Evolutionary conservation across 53 echinoderm and acorn worm genomes (phyloP).

Genomic region (Patiria pectinifera): DNA sequence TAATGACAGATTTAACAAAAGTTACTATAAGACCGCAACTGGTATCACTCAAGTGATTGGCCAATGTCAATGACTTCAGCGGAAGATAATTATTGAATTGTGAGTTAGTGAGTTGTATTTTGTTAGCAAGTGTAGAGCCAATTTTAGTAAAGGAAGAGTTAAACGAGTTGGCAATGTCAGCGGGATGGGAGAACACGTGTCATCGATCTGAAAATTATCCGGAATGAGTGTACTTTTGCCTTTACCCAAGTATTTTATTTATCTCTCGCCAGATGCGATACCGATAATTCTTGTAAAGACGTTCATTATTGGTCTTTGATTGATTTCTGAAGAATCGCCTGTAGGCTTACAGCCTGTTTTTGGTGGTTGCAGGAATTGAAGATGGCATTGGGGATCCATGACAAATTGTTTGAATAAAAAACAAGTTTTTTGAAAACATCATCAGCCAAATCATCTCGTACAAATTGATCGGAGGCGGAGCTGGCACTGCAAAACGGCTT

Average conservation of each 20-base stretch:
- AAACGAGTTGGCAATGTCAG: not conserved
- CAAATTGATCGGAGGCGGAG: too few relatives aligned
- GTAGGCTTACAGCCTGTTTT: not conserved
- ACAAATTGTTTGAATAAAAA: not conserved
- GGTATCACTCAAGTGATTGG: not conserved
- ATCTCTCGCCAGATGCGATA: not conserved
- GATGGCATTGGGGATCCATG: not conserved
- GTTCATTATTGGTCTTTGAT: not conserved
- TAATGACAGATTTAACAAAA: too few relatives aligned
- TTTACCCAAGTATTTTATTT: not conserved
- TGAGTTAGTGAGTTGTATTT: not conserved
- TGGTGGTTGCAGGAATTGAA: not conserved
- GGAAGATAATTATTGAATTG: not conserved
- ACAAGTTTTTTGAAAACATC: too few relatives aligned
- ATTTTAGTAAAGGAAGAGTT: not conserved
- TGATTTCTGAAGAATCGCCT: not conserved
- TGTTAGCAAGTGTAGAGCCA: not conserved
- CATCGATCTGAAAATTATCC: not conserved
- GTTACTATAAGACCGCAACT: not conserved
- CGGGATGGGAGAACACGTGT: not conserved
- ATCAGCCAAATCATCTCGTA: not conserved
- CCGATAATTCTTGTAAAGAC: not conserved
- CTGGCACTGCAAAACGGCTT: not conserved
- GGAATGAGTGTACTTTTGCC: not conserved
- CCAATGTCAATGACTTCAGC: not conserved